Base-by-base conservation (phyloP, 2,113 vertebrate genomes). In the Oncorhynchus gorbuscha region DNA sequence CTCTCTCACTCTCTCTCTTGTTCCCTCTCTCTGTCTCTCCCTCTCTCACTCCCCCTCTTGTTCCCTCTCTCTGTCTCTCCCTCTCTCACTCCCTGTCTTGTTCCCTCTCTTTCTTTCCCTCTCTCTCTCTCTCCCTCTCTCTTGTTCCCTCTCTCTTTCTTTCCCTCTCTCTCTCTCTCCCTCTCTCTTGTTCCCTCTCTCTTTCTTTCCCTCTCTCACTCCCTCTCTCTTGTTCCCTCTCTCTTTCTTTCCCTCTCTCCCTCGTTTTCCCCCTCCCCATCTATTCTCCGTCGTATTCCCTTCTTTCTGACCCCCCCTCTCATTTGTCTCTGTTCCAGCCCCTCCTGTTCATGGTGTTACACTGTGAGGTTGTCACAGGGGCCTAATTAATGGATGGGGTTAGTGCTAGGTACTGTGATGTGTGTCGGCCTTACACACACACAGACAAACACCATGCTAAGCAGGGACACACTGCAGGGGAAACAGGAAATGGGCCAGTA, bases 281-380 rank as follows among this genome's bases (percentile, higher is more conserved):
- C 7, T 39, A 39, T 39, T 39, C 7, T 8, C 7, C 7, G 1
- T 39, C 35, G 6, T 39, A 39, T 35, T n/a, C 8, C 22, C 22
- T 39, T 49, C 28, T 79, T 75, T 55, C 0, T 39, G 35, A 87
- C 74, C 84, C 73, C 86, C 66, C 70, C 4, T 62, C 18, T 35
- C 30, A 35, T 18, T 39, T 8, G 3, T 55, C 18, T n/a, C 28
- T 62, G 55, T 39, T 35, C 55, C 18, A 35, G 16, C 51, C 55
- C 71, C 28, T 32, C 14, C 26, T 72, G 70, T 59, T 39, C 9
- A 39, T 39, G 35, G 49, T 72, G 8, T 28, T 55, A 28, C 48
- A 14, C 22, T 13, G 18, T 61, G 30, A 62, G 72, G 58, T 22
- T 30, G 58, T 73, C 72, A 73, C 55, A 35, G 18, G 72, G 58